phyloP scores from a whole-genome alignment of 2,888 invertebrate species.

The Nasonovia ribisnigri region DNA sequence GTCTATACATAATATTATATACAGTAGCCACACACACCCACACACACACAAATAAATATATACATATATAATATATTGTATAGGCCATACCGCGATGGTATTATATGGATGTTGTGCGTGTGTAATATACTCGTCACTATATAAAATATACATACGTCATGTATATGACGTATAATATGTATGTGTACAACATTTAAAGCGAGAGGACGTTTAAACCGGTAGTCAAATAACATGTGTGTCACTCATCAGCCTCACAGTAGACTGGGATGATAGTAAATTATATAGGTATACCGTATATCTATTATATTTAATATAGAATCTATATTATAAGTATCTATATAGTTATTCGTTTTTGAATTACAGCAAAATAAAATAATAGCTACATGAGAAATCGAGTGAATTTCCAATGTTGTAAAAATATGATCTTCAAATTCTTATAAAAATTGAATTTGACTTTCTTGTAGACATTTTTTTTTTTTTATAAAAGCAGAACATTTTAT shows the following conservation, averaged over 20 bases:
- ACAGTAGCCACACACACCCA: neutral
- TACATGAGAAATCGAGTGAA: too few species aligned
- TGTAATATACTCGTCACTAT: neutral
- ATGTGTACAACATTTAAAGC: neutral
- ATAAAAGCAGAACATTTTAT: too few species aligned
- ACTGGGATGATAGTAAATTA: neutral
- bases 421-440: too few species aligned
- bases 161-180: neutral
- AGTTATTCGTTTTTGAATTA: too few species aligned
- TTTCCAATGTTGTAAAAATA: too few species aligned
- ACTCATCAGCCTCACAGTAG: neutral
- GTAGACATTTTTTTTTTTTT: too few species aligned
- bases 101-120: neutral
- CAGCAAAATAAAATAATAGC: too few species aligned
- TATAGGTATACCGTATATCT: neutral
- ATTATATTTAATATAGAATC: too few species aligned
- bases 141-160: neutral
- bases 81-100: neutral
- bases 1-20: neutral
- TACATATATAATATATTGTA: neutral
- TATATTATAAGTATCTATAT: neutral
- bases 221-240: constrained; percentile 62
- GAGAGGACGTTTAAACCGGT: constrained; percentile 52
- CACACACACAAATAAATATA: neutral
- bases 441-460: too few species aligned